Conservation (phyloP, 2,888 invertebrate species). For the Drosophila dives region DNA sequence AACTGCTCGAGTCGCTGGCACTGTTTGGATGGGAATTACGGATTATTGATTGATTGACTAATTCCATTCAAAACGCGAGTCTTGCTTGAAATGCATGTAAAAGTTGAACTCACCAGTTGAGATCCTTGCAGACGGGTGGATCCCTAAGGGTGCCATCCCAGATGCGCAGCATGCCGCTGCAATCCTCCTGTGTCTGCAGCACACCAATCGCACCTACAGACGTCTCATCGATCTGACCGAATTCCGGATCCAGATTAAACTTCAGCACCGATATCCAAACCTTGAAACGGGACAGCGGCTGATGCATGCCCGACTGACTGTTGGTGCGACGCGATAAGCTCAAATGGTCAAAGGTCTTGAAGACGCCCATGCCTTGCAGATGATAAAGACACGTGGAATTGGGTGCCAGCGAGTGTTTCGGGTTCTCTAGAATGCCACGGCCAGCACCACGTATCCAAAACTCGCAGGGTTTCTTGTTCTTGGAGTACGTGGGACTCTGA, state of each 20-base stretch:
- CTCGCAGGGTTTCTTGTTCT: conserved; percentile 93
- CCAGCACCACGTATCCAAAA: conserved; percentile 93
- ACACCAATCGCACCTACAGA: conserved; percentile 83
- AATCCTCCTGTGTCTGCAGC: conserved; percentile 89
- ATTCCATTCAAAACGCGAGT: too few relatives aligned
- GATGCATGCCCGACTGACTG: conserved; percentile 80
- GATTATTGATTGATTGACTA: not conserved
- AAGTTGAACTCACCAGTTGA: conserved; percentile 89
- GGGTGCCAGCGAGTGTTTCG: conserved; percentile 93
- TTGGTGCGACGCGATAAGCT: conserved; percentile 86
- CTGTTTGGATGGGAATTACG: conserved; percentile 26
- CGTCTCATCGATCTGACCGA: conserved; percentile 84
- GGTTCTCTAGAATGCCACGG: conserved; percentile 92
- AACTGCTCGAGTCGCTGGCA: conserved; percentile 50
- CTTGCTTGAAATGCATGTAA: too few relatives aligned
- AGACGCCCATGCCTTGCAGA: conserved; percentile 88
- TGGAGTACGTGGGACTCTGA: conserved; percentile 93
- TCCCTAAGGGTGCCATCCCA: conserved; percentile 94
- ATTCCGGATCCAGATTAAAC: conserved; percentile 91
- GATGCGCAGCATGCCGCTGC: conserved; percentile 92
- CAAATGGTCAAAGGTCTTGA: conserved; percentile 86
- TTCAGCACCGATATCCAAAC: conserved; percentile 95
- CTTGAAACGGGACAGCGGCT: conserved; percentile 89
- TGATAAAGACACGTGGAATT: conserved; percentile 96
- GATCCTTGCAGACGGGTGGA: conserved; percentile 91